These are phyloP conservation scores for Anableps anableps DNA, from an alignment of 2,797 vertebrate species.

Conservation along the genomic window DNA sequence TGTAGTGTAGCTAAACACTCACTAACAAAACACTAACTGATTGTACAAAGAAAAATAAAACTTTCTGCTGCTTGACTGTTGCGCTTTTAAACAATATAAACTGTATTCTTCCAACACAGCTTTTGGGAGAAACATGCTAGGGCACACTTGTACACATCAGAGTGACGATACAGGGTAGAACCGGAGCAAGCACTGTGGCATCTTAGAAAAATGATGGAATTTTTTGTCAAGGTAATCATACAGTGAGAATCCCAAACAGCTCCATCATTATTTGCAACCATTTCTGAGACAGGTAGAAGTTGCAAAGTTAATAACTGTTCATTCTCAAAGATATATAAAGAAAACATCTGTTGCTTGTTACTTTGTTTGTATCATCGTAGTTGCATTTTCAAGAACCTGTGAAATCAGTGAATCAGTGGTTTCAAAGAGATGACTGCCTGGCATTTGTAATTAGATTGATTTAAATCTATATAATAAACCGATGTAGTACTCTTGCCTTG, in stretches of 20 bases:
- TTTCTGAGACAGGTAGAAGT: background rate
- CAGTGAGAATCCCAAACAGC: background rate
- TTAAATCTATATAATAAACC: background rate
- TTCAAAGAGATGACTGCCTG: constrained; percentile 8
- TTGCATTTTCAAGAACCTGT: background rate
- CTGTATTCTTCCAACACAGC: background rate
- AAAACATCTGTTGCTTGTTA: background rate
- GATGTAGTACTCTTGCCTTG: background rate
- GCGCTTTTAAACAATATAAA: background rate
- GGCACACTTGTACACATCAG: background rate
- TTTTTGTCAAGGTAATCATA: background rate
- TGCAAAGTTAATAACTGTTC: background rate
- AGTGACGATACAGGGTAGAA: background rate
- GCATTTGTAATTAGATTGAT: constrained; percentile 14
- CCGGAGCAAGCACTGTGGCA: background rate
- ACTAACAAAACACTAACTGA: background rate
- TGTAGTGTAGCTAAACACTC: background rate
- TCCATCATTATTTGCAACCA: background rate
- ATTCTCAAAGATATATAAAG: background rate
- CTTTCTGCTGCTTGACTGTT: background rate
- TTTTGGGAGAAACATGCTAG: background rate
- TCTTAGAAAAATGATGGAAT: background rate
- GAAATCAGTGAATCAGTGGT: background rate
- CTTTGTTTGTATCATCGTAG: background rate
- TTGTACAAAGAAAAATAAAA: background rate